These are phyloP conservation scores for Trogon melanurus DNA, from an alignment of 2,113 vertebrate genomes.

Conservation along the genomic window DNA sequence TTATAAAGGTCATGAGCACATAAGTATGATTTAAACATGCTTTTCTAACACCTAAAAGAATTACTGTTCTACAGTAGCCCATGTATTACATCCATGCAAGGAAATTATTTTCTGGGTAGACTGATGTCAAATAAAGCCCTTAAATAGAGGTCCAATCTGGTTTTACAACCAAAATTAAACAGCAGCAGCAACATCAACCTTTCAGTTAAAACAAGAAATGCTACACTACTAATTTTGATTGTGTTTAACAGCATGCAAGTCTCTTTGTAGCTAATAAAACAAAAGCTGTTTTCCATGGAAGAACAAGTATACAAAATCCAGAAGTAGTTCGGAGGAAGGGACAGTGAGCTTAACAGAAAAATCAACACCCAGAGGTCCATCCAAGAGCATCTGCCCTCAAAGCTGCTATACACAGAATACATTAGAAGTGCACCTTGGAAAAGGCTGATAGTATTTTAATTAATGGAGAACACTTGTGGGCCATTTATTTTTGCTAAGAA, in stretches of 20 bases:
- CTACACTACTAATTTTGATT: not conserved
- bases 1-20: conserved; percentile 55
- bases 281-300: not conserved
- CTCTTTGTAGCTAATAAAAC: not conserved
- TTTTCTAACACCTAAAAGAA: conserved; percentile 40
- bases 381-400: not conserved
- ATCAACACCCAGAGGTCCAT: not conserved
- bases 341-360: not conserved
- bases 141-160: not conserved
- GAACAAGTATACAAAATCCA: not conserved
- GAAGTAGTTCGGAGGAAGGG: not conserved
- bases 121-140: not conserved
- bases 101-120: conserved; percentile 20
- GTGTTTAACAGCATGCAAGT: not conserved
- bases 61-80: not conserved
- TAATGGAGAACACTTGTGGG: conserved; percentile 55
- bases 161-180: not conserved
- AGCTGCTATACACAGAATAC: not conserved
- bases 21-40: conserved; percentile 64
- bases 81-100: not conserved
- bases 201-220: not conserved
- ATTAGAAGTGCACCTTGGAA: conserved; percentile 39
- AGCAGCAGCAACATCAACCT: not conserved
- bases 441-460: conserved; percentile 67
- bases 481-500: conserved; percentile 69